Percentiles rank a stretch among this genome's conserved stretches.
Conservation (phyloP, 2,113 vertebrate species). For the Serranochromis macrocephalus region DNA sequence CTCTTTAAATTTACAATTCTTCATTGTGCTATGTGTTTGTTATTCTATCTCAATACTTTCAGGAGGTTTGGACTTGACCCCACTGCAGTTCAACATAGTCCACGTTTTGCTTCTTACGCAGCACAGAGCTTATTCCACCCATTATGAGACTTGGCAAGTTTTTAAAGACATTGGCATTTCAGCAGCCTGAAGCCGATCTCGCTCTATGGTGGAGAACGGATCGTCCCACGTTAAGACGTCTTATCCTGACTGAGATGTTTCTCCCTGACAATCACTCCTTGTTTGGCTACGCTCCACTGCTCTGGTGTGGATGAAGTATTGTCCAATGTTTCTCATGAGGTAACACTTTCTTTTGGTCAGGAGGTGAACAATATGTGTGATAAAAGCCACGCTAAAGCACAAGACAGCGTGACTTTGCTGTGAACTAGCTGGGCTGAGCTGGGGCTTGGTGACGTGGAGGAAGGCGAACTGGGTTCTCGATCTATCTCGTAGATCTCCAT, state of each 20-base stretch:
- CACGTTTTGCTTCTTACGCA: neutral
- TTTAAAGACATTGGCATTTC: neutral
- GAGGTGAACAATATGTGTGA: conserved; percentile 72
- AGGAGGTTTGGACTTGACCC: conserved; percentile 4
- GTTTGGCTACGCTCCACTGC: neutral
- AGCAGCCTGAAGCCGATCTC: neutral
- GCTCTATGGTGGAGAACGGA: neutral
- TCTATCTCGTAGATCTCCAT: neutral
- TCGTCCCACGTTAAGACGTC: neutral
- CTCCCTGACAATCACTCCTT: neutral
- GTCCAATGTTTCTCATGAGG: conserved; percentile 15
- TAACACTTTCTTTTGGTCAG: conserved; percentile 71
- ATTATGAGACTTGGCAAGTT: neutral
- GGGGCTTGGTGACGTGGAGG: conserved; percentile 42
- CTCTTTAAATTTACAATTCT: neutral
- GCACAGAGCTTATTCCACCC: neutral
- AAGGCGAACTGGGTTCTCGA: neutral
- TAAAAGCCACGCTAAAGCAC: conserved; percentile 59
- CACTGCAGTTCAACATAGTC: neutral
- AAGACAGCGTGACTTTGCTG: conserved; percentile 17
- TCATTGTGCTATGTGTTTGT: conserved; percentile 9
- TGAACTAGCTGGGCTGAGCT: conserved; percentile 37
- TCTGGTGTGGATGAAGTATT: neutral
- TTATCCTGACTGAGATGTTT: neutral
- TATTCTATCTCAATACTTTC: conserved; percentile 38